Conservation (phyloP, 1,140 invertebrate genomes). For the Bombus sylvicola region DNA sequence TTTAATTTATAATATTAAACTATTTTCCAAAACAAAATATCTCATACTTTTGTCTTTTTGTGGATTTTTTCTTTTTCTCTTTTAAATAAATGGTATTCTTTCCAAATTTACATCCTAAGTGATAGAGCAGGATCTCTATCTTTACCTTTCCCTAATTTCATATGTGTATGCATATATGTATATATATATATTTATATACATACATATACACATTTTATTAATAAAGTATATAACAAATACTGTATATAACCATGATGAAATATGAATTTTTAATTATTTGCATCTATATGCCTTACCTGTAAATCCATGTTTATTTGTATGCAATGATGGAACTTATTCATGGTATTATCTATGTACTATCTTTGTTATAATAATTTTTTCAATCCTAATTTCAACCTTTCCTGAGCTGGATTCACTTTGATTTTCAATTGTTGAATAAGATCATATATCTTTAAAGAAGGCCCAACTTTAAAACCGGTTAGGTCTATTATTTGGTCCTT, state of each 20-base stretch:
- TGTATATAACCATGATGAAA: slow-evolving; percentile 22
- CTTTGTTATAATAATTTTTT: slow-evolving; percentile 81
- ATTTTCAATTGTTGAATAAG: slow-evolving; percentile 94
- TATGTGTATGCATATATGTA: not conserved
- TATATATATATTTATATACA: not conserved
- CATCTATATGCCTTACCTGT: slow-evolving; percentile 67
- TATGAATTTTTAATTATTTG: slow-evolving; percentile 27
- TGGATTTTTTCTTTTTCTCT: not conserved
- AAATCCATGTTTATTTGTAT: slow-evolving; percentile 74
- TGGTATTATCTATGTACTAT: slow-evolving; percentile 65
- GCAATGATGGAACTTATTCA: slow-evolving; percentile 67
- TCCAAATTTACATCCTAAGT: slow-evolving; percentile 28
- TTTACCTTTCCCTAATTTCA: not conserved
- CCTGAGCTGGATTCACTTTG: slow-evolving; percentile 90
- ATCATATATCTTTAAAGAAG: slow-evolving; percentile 96
- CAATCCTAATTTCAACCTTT: slow-evolving; percentile 84
- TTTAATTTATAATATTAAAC: not conserved
- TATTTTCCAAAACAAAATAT: slow-evolving; percentile 38
- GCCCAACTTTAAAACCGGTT: slow-evolving; percentile 96
- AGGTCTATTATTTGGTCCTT: slow-evolving; percentile 95
- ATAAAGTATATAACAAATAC: slow-evolving; percentile 52
- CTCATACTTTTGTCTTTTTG: not conserved
- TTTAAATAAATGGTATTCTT: slow-evolving; percentile 20
- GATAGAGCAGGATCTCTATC: slow-evolving; percentile 25
- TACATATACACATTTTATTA: slow-evolving; percentile 17